These are phyloP conservation scores for Heterohyrax brucei DNA, from an alignment of 2,797 vertebrate species.

Conservation along the genomic window DNA sequence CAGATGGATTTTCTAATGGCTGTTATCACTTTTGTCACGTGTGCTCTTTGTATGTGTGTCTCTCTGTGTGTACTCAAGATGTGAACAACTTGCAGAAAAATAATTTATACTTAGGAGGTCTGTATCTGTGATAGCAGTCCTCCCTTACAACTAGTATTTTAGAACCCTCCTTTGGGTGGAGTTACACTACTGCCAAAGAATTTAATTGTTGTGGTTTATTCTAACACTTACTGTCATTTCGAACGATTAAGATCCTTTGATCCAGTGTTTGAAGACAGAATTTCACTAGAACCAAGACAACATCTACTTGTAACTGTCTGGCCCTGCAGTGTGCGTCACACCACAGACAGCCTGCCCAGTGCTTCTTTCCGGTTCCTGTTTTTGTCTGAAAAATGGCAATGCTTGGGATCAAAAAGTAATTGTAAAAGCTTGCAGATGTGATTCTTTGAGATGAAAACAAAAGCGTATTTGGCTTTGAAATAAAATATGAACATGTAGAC, in stretches of 20 bases:
- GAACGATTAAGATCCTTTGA: constrained; percentile 62
- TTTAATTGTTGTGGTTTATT: constrained; percentile 71
- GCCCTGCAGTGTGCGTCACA: constrained; percentile 58
- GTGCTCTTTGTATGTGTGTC: not conserved
- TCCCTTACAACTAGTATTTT: constrained; percentile 4
- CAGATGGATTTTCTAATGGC: not conserved
- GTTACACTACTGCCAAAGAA: constrained; percentile 63
- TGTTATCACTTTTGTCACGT: not conserved
- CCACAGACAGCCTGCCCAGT: constrained; percentile 81
- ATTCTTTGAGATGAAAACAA: constrained; percentile 14
- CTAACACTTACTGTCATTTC: constrained; percentile 66
- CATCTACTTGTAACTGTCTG: constrained; percentile 56
- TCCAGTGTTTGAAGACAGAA: constrained; percentile 62
- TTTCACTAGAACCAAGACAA: constrained; percentile 71
- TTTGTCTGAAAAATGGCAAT: constrained; percentile 81
- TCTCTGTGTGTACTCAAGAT: not conserved
- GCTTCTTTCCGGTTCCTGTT: constrained; percentile 88
- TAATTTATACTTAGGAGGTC: not conserved
- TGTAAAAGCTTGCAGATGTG: not conserved
- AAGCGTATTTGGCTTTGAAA: not conserved
- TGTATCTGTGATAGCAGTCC: not conserved
- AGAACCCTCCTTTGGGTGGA: constrained; percentile 71
- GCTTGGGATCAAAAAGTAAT: constrained; percentile 76
- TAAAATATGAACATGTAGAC: not conserved
- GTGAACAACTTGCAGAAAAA: constrained; percentile 7